These are phyloP conservation scores for Patiria pectinifera DNA, from an alignment of 53 echinoderm and acorn worm species.

Conservation along the genomic window DNA sequence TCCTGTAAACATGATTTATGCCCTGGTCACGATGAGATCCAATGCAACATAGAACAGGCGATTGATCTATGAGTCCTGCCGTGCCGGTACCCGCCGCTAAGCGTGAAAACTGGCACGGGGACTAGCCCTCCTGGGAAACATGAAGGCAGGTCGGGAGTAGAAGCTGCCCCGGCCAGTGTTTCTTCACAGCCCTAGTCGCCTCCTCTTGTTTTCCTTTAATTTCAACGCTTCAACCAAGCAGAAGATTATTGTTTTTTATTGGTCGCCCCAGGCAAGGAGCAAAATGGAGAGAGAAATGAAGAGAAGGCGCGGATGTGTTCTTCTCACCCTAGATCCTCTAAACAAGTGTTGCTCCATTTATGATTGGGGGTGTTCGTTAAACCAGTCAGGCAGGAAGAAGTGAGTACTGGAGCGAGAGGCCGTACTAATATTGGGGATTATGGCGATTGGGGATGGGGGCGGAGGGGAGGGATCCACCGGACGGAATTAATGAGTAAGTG, in stretches of 20 bases:
- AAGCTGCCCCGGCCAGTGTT: neutral
- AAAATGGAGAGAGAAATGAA: neutral
- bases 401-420: neutral
- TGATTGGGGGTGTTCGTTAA: conserved; percentile 3
- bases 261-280: neutral
- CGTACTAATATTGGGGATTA: neutral
- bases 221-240: conserved; percentile 21
- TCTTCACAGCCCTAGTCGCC: neutral
- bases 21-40: neutral
- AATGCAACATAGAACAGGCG: conserved; percentile 9
- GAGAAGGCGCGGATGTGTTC: neutral
- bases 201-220: conserved; percentile 48
- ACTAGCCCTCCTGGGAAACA: neutral
- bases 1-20: neutral
- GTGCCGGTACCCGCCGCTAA: neutral
- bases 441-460: neutral
- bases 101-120: conserved; percentile 39
- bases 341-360: conserved; percentile 48
- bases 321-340: neutral
- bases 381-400: neutral
- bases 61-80: neutral
- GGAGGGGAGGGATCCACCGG: neutral
- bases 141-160: neutral
- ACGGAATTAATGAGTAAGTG: conserved; percentile 4
- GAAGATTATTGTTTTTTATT: conserved; percentile 56